Evolutionary conservation across 2,888 invertebrate genomes (phyloP).

Genomic region (Hydrotaea cyrtoneurina): DNA sequence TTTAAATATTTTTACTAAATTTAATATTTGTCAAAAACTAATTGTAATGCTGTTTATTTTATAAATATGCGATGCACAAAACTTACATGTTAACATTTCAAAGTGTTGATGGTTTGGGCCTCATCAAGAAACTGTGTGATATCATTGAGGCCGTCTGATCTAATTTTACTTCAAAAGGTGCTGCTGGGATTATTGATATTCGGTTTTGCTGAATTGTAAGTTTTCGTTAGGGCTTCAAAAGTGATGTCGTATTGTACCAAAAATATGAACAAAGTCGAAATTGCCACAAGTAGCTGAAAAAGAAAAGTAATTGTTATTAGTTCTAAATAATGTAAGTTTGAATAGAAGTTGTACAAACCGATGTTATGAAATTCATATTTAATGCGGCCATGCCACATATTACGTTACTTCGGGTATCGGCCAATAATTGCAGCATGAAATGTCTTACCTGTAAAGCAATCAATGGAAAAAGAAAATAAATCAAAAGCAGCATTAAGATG

Average conservation of each 20-base stretch:
- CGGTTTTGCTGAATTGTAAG: conserved; percentile 34
- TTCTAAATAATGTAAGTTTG: too few species aligned
- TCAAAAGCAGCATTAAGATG: too few species aligned
- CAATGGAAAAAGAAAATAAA: neutral
- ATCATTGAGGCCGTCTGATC: too few species aligned
- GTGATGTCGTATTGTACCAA: conserved; percentile 73
- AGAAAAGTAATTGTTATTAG: neutral
- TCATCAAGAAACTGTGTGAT: too few species aligned
- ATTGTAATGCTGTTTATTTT: too few species aligned
- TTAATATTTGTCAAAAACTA: too few species aligned
- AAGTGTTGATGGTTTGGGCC: too few species aligned
- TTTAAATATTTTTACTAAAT: too few species aligned
- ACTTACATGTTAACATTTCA: too few species aligned
- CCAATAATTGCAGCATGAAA: conserved; percentile 70
- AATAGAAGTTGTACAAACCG: conserved; percentile 62
- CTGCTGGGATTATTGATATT: neutral
- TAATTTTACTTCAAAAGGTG: too few species aligned
- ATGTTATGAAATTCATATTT: conserved; percentile 70
- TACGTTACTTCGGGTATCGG: conserved; percentile 69
- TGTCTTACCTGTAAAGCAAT: conserved; percentile 67
- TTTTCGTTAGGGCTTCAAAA: conserved; percentile 68
- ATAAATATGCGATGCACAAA: too few species aligned
- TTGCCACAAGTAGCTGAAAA: conserved; percentile 68
- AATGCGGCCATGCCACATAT: conserved; percentile 69
- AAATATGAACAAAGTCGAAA: conserved; percentile 71